phyloP scores from a whole-genome alignment of 2,797 vertebrate genomes.

The Spinus pinus region DNA sequence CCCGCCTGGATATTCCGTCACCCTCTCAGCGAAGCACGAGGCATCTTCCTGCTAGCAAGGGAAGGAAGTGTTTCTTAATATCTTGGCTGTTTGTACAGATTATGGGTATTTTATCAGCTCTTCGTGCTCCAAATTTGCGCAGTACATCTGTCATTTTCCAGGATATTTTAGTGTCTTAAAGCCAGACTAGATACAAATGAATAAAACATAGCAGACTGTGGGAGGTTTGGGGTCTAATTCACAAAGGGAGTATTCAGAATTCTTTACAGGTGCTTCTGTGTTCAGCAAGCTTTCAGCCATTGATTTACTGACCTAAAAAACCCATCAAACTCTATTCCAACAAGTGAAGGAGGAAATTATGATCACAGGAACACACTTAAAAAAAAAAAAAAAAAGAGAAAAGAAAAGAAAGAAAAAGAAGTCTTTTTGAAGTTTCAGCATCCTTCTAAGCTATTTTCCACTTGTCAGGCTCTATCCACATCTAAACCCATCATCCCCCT shows the following conservation, averaged over 20 bases:
- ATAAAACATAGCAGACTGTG: slow-evolving; percentile 43
- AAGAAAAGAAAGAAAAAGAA: background rate
- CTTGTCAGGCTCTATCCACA: slow-evolving; percentile 86
- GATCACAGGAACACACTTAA: slow-evolving; percentile 33
- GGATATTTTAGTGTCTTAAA: background rate
- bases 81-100: background rate
- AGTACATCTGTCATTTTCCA: background rate
- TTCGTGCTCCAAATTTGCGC: background rate
- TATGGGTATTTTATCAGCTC: background rate
- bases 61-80: background rate
- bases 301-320: slow-evolving; percentile 76
- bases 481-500: slow-evolving; percentile 71
- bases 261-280: slow-evolving; percentile 74
- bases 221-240: slow-evolving; percentile 49
- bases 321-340: slow-evolving; percentile 61
- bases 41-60: background rate
- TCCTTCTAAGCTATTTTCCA: slow-evolving; percentile 86
- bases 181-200: background rate
- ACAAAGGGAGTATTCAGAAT: slow-evolving; percentile 60
- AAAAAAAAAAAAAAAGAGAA: background rate
- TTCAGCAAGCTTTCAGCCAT: slow-evolving; percentile 66
- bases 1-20: background rate
- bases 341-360: slow-evolving; percentile 60
- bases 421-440: slow-evolving; percentile 78
- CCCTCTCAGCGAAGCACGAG: background rate